Conservation (phyloP, 2,113 vertebrate genomes). For the Halcyon malimbica region DNA sequence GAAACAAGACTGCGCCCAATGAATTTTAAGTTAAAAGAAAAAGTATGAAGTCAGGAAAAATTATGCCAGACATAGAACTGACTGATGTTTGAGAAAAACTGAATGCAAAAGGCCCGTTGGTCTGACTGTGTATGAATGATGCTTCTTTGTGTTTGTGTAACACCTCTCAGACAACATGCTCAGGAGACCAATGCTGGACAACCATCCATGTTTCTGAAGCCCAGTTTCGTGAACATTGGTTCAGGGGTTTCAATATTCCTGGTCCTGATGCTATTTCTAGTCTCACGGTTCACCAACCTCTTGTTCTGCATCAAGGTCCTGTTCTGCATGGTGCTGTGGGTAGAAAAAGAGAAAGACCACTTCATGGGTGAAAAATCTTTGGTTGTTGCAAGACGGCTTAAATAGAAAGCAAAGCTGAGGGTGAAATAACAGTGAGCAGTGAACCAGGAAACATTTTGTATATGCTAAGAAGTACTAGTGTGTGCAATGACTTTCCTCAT, state of each 20-base stretch:
- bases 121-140: neutral
- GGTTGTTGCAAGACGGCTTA: neutral
- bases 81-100: neutral
- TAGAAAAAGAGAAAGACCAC: neutral
- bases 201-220: neutral
- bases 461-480: neutral
- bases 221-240: neutral
- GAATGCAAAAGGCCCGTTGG: neutral
- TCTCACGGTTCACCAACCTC: neutral
- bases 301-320: fast-evolving
- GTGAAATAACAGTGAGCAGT: neutral
- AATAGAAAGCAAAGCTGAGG: neutral
- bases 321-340: neutral
- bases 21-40: neutral
- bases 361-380: neutral
- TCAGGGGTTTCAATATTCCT: neutral
- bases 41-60: neutral
- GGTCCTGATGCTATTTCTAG: neutral
- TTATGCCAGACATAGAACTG: fast-evolving
- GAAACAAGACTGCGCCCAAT: neutral
- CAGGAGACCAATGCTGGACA: neutral
- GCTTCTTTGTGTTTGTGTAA: neutral
- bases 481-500: neutral
- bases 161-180: neutral
- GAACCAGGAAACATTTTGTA: neutral